phyloP scores from a whole-genome alignment of 2,888 invertebrate species.

The Sminthurides aquaticus region DNA sequence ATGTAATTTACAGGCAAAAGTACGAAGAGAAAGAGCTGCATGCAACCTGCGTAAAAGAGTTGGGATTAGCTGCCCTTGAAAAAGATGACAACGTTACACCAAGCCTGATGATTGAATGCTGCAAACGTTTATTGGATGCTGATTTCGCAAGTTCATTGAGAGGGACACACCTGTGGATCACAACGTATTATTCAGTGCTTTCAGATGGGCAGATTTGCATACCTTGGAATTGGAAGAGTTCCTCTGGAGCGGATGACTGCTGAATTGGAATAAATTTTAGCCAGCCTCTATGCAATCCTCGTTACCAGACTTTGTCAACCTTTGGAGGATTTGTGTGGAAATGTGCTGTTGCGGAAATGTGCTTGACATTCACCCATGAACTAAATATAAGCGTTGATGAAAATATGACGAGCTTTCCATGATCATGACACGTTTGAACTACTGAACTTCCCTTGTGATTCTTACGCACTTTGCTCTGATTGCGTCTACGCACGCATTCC shows the following conservation, averaged over 20 bases:
- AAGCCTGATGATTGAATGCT: conserved; percentile 78
- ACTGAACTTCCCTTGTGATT: too few species aligned
- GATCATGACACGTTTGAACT: neutral
- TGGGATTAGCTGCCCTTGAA: conserved; percentile 63
- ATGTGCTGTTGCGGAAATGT: too few species aligned
- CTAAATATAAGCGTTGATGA: too few species aligned
- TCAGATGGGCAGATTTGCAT: conserved; percentile 85
- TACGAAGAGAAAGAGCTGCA: conserved; percentile 68
- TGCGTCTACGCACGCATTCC: too few species aligned
- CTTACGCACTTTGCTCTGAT: too few species aligned
- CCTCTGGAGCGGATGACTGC: neutral
- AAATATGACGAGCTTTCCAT: too few species aligned
- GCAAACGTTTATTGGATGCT: conserved; percentile 59
- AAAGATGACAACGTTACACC: conserved; percentile 90
- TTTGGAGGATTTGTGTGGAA: neutral
- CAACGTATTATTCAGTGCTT: conserved; percentile 84
- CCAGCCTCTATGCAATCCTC: too few species aligned
- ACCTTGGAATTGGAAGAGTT: conserved; percentile 77
- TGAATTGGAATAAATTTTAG: too few species aligned
- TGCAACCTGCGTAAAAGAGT: conserved; percentile 56
- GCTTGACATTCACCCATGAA: neutral
- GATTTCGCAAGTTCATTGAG: conserved; percentile 52
- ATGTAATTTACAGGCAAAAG: conserved; percentile 57
- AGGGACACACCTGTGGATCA: conserved; percentile 67
- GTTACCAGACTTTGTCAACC: too few species aligned